Percentiles rank a stretch among this genome's conserved stretches.
These are phyloP conservation scores for Merops nubicus DNA, from an alignment of 2,113 vertebrate species.

Conservation along the genomic window DNA sequence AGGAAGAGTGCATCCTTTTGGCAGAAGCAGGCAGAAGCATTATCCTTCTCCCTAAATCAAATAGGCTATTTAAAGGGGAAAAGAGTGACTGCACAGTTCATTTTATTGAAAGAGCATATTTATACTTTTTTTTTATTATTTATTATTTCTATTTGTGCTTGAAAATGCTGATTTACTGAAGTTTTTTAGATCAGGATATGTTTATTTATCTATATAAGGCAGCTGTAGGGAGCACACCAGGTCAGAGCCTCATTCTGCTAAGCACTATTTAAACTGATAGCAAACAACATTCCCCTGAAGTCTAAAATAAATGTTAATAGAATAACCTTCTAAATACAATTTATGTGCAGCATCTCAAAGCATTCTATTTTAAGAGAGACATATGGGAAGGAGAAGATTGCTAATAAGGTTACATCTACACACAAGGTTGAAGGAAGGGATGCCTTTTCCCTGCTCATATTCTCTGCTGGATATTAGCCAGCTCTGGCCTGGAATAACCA, in stretches of 20 bases:
- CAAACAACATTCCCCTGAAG: slow-evolving; percentile 8
- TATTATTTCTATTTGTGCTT: neutral
- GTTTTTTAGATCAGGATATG: neutral
- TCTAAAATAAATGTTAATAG: slow-evolving; percentile 43
- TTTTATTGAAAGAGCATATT: neutral
- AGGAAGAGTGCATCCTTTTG: neutral
- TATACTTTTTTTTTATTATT: neutral
- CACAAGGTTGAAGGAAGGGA: neutral
- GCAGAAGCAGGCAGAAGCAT: neutral
- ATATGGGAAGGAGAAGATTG: neutral
- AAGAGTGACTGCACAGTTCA: neutral
- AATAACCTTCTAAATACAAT: slow-evolving; percentile 47
- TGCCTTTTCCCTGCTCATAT: neutral
- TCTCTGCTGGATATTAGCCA: neutral
- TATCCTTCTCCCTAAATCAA: neutral
- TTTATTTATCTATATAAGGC: slow-evolving; percentile 7
- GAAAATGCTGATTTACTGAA: neutral
- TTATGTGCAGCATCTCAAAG: slow-evolving; percentile 14
- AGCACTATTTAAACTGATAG: slow-evolving; percentile 13
- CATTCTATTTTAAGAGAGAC: slow-evolving; percentile 45
- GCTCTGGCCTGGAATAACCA: neutral
- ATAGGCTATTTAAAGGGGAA: neutral
- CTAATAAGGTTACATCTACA: slow-evolving; percentile 13
- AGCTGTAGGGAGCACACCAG: neutral
- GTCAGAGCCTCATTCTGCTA: slow-evolving; percentile 13